Evolutionary conservation across 53 echinoderm and acorn worm genomes (phyloP), one percentile per base, ranked within the genome.

Genomic region (Hippasteria phrygiana): DNA sequence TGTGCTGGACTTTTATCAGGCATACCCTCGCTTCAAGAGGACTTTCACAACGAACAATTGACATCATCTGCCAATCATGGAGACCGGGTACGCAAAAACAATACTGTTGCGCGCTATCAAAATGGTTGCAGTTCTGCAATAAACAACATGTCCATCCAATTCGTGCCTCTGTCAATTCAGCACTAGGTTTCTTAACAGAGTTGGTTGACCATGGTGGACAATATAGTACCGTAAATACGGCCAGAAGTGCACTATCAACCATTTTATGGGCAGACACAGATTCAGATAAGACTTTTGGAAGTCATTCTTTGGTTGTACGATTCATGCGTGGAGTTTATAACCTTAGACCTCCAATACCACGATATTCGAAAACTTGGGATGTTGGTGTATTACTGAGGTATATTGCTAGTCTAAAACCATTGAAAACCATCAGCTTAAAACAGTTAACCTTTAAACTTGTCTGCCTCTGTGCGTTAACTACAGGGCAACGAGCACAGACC

Each of bases 201-300:
- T 24, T 36, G 18, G 37, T 37, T 18, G 17, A 72, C 18, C 13
- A 72, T 38, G 72, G 72, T 38, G 72, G 36, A 3, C 2, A 16
- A 41, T 72, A 72, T 20, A 72, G 72, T 38, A 72, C 72, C 4
- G 72, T 72, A 2, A 66, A 66, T 10, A 32, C 67, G 32, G 34
- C 67, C 3, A 66, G 67, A 10, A 66, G 67, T 8, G 72, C 72
- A 6, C 42, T 72, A 5, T 72, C 42, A 1, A 16, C 72, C 2
- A 12, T 72, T 7, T 18, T 72, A 2, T 40, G 72, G 0, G 13
- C 26, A 3, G 24, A 35, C 16, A n/a, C n/a, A n/a, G n/a, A n/a
- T n/a, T 2, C 42, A 3, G 24, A 72, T 17, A 72, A 16, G 12
- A 37, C 72, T 3, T 72, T 40, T 72, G 72, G 72, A 20, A 71